Evolutionary conservation across 2,888 invertebrate genomes (phyloP).

Genomic region (Baronia brevicornis): DNA sequence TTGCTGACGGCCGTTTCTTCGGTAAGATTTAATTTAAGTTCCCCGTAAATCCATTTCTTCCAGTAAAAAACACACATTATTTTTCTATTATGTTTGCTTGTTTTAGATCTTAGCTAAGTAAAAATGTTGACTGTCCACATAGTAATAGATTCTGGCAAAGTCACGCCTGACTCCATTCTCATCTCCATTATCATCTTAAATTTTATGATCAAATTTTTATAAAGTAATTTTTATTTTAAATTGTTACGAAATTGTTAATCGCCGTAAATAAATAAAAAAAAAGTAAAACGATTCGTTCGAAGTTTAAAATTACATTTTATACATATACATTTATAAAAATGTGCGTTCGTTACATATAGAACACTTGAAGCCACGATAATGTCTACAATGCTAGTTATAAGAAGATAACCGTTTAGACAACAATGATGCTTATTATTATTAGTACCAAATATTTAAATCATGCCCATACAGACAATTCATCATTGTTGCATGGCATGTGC

Average conservation of each 20-base stretch:
- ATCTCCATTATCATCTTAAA: slow-evolving; percentile 1
- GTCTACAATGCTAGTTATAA: slow-evolving; percentile 6
- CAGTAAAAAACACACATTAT: too few species aligned
- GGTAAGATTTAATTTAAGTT: too few species aligned
- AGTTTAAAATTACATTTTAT: slow-evolving; percentile 13
- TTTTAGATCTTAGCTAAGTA: too few species aligned
- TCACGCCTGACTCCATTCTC: too few species aligned
- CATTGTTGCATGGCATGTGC: too few species aligned
- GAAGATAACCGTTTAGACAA: slow-evolving; percentile 8
- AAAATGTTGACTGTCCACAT: too few species aligned
- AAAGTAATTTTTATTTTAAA: slow-evolving; percentile 4
- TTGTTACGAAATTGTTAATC: slow-evolving; percentile 1
- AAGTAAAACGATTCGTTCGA: slow-evolving; percentile 2
- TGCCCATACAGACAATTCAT: too few species aligned
- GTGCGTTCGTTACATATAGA: neutral
- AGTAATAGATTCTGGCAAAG: too few species aligned
- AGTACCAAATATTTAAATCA: too few species aligned
- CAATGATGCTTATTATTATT: neutral
- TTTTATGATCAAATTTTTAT: neutral
- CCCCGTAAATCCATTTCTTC: too few species aligned
- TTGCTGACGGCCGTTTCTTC: too few species aligned
- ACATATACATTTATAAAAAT: slow-evolving; percentile 10
- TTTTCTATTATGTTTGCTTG: too few species aligned
- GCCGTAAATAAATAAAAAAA: slow-evolving; percentile 3
- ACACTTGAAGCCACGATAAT: neutral